phyloP scores from a whole-genome alignment of 2,113 vertebrate genomes.

The Carassius gibelio region DNA sequence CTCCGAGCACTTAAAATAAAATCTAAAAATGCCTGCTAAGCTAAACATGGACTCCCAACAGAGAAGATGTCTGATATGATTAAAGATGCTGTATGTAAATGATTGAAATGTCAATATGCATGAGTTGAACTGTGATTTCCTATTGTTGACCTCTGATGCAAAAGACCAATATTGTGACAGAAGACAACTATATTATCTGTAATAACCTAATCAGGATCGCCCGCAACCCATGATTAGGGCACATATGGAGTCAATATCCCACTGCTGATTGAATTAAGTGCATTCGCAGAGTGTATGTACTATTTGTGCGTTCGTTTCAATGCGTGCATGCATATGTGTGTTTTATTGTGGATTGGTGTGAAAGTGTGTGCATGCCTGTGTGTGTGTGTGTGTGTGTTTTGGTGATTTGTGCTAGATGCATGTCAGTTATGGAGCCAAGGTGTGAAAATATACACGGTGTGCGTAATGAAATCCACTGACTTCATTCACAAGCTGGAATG shows the following conservation, averaged over 20 bases:
- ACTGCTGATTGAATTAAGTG: conserved; percentile 69
- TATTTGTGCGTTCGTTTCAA: no score
- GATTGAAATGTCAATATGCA: conserved; percentile 79
- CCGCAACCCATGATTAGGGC: conserved; percentile 70
- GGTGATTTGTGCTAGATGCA: background rate
- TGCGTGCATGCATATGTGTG: no score
- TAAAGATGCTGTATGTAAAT: conserved; percentile 69
- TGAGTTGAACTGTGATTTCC: conserved; percentile 76
- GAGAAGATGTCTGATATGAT: conserved; percentile 63
- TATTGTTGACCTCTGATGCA: conserved; percentile 77
- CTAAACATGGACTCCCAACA: conserved; percentile 33
- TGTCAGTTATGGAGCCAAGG: background rate
- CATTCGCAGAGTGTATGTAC: conserved; percentile 9
- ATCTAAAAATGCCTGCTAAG: conserved; percentile 14
- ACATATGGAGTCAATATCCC: conserved; percentile 74
- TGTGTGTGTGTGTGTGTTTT: conserved; percentile 7
- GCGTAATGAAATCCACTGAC: conserved; percentile 16
- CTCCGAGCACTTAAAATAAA: conserved; percentile 22
- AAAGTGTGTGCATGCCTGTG: background rate
- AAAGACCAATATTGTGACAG: conserved; percentile 77
- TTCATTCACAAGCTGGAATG: conserved; percentile 11
- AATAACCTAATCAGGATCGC: conserved; percentile 78
- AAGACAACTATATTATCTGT: conserved; percentile 79
- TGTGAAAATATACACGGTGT: conserved; percentile 3
- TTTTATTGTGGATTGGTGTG: no score